Evolutionary conservation across 1,140 invertebrate species (phyloP).

Genomic region (Drosophila mojavensis): DNA sequence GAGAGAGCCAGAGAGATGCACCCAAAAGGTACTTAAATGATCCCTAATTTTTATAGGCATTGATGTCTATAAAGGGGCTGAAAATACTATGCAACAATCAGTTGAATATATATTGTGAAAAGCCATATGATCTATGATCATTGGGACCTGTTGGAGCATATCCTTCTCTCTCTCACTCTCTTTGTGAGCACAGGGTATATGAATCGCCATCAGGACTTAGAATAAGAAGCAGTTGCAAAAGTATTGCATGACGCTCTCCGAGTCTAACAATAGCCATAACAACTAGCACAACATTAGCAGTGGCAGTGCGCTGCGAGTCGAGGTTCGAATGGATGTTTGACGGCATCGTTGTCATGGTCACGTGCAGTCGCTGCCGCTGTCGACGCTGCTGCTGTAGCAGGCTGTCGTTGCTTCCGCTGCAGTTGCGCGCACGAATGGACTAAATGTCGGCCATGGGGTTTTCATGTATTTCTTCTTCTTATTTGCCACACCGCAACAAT

Average conservation of each 20-base stretch:
- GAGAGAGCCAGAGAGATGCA: too few species aligned
- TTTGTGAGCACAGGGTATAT: neutral
- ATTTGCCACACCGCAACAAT: conserved; percentile 59
- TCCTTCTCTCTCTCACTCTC: too few species aligned
- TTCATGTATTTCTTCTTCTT: neutral
- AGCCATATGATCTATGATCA: too few species aligned
- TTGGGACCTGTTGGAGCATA: too few species aligned
- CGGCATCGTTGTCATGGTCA: conserved; percentile 75
- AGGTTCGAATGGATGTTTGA: conserved; percentile 3
- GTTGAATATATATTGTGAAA: too few species aligned
- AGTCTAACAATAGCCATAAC: conserved; percentile 70
- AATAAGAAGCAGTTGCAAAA: conserved; percentile 8
- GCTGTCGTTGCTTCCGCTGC: conserved; percentile 54
- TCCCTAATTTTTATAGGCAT: too few species aligned
- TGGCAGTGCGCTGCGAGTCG: conserved; percentile 4
- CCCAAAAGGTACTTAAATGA: too few species aligned
- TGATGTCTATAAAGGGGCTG: too few species aligned
- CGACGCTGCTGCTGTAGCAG: conserved; percentile 47
- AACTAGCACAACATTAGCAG: conserved; percentile 74
- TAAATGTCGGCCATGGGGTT: conserved; percentile 65
- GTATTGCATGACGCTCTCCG: conserved; percentile 62
- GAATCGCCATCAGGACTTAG: conserved; percentile 18
- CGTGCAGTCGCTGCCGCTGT: conserved; percentile 62
- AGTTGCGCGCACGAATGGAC: conserved; percentile 69
- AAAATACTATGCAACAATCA: too few species aligned